Conservation (phyloP, 2,113 vertebrate species). For the Cebus imitator region DNA sequence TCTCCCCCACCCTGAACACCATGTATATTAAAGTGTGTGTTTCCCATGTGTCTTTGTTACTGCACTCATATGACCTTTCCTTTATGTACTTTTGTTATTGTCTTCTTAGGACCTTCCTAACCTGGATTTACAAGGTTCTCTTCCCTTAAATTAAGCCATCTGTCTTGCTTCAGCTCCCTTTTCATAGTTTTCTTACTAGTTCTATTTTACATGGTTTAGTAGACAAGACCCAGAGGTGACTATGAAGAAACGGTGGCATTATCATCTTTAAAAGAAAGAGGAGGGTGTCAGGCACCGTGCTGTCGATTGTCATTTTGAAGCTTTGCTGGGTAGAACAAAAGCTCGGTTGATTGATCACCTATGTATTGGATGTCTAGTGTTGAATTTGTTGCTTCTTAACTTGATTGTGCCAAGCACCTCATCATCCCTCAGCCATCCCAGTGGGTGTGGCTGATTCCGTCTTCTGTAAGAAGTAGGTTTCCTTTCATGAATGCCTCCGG, state of each 20-base stretch:
- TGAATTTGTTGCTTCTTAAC: background rate
- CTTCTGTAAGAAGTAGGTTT: background rate
- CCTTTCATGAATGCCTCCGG: background rate
- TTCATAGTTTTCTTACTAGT: background rate
- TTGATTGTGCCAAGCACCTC: rapidly evolving
- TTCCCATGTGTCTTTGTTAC: background rate
- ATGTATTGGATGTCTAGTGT: background rate
- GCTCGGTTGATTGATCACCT: background rate
- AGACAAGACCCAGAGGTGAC: background rate
- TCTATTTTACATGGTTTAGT: background rate
- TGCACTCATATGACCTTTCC: background rate
- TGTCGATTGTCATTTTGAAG: background rate
- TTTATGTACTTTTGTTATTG: background rate
- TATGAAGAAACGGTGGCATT: background rate
- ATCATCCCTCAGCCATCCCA: background rate
- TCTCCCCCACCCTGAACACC: background rate
- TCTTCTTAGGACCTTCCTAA: background rate
- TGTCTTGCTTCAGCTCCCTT: background rate
- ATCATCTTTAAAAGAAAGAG: background rate
- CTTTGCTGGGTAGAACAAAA: background rate
- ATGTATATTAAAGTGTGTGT: background rate
- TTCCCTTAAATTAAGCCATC: background rate
- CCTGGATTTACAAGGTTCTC: background rate
- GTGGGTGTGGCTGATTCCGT: background rate
- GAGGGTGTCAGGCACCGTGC: background rate